Conservation (phyloP, 2,113 vertebrate genomes). For the Junco hyemalis region DNA sequence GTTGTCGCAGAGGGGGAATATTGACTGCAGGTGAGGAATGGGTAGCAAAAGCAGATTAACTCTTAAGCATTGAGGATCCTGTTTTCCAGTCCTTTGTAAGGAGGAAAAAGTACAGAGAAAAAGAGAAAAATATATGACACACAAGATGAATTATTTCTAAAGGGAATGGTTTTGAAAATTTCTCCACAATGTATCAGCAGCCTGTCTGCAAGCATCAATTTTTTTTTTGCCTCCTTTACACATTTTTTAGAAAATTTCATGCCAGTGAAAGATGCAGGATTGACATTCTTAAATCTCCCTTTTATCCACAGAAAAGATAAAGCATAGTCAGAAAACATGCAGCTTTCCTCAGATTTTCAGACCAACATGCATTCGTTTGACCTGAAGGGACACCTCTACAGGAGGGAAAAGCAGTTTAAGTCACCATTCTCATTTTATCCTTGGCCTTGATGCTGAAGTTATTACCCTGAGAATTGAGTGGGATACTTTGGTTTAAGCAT, state of each 20-base stretch:
- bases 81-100: conserved; percentile 46
- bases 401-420: neutral
- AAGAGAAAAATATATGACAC: neutral
- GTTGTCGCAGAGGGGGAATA: conserved; percentile 19
- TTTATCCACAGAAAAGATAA: conserved; percentile 26
- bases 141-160: conserved; percentile 39
- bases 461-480: neutral
- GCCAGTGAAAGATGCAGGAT: conserved; percentile 6
- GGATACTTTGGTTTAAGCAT: neutral
- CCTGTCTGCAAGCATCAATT: neutral
- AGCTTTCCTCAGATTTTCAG: conserved; percentile 15
- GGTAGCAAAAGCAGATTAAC: conserved; percentile 52
- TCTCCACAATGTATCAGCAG: neutral
- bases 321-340: neutral
- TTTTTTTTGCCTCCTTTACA: conserved; percentile 13
- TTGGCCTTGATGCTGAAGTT: neutral
- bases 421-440: neutral
- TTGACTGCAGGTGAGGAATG: conserved; percentile 45
- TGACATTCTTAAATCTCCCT: conserved; percentile 32
- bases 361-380: neutral
- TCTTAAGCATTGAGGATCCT: conserved; percentile 36
- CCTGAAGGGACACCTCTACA: neutral
- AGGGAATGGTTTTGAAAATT: conserved; percentile 39
- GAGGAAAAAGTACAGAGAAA: conserved; percentile 5
- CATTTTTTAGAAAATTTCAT: conserved; percentile 39